Conservation (phyloP, 2,797 vertebrate species). For the Delichon dasypus region DNA sequence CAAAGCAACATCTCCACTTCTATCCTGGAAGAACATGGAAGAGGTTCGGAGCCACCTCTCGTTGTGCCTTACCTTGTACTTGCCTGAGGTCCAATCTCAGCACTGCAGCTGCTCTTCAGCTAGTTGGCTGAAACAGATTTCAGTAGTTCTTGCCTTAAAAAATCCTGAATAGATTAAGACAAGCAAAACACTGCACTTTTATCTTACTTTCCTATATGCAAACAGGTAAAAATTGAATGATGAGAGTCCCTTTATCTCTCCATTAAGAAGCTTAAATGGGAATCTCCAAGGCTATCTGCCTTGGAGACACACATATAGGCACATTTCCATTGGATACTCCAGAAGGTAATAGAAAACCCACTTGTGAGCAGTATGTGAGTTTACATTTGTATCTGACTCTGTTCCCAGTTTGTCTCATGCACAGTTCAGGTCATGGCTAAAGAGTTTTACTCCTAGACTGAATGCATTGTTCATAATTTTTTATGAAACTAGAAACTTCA, state of each 20-base stretch:
- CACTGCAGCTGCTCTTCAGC: not conserved
- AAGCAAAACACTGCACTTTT: not conserved
- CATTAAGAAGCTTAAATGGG: not conserved
- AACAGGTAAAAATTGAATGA: not conserved
- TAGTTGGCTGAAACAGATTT: not conserved
- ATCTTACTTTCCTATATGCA: not conserved
- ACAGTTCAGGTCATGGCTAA: not conserved
- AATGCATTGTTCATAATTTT: not conserved
- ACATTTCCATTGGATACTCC: not conserved
- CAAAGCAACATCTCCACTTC: not conserved
- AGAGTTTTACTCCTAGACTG: not conserved
- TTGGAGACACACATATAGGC: not conserved
- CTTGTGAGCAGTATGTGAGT: not conserved
- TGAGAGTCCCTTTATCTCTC: not conserved
- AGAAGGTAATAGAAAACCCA: not conserved
- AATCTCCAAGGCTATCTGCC: not conserved
- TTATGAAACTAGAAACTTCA: not conserved
- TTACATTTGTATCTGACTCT: not conserved
- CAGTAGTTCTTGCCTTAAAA: not conserved
- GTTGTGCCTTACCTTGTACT: not conserved
- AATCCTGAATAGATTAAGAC: too few relatives aligned
- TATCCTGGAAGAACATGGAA: rapidly evolving
- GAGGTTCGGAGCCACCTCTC: not conserved
- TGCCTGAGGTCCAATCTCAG: not conserved
- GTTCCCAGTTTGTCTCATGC: not conserved